Evolutionary conservation across 1,140 invertebrate species (phyloP), one percentile per base, ranked within the genome.

Genomic region (Venustaconcha ellipsiformis): DNA sequence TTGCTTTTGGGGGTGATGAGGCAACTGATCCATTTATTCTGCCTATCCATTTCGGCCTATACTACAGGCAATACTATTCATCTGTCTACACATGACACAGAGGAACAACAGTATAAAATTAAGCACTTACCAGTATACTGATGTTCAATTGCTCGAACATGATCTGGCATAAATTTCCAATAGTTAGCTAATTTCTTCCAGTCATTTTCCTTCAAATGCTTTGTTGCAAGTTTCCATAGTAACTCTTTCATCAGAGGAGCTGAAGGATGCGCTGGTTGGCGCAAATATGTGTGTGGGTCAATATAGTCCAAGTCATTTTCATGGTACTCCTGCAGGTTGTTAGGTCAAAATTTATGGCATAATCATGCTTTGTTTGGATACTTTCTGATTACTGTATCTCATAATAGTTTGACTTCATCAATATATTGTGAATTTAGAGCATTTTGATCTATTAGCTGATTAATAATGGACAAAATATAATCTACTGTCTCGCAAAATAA

Each of bases 61-160:
- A 18, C 8, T 17, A 23, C n/a, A 30, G 30, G 30, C 15, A 66
- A 18, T 30, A 30, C 64, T 5, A 48, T 48, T 48, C 6, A 48
- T 48, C 37, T 48, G 11, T 48, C 37, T 48, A 48, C 37, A 11
- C 37, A 48, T 48, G 37, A 48, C 11, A 48, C 6, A 48, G 37
- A 48, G 37, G 37, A 11, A 8, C 37, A 8, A 48, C 37, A 48
- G 37, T 48, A 48, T 48, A 11, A 48, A 48, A 48, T 48, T 4
- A 6, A 48, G 0, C 37, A 48, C 67, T 86, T 90, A 94, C 94
- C 94, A 75, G 93, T 94, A 80, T 94, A 94, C 83, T 95, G 94
- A 86, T 94, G 94, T 87, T 94, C 94, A 76, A 95, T 94, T 17
- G 94, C 93, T 79, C 91, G 91, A 59, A 94, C 93, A 83, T 94